A percentile compares a stretch with the other conserved stretches of the same genome.
These are phyloP conservation scores for Sebastes miniatus DNA, from an alignment of 2,797 vertebrate genomes.

Conservation along the genomic window DNA sequence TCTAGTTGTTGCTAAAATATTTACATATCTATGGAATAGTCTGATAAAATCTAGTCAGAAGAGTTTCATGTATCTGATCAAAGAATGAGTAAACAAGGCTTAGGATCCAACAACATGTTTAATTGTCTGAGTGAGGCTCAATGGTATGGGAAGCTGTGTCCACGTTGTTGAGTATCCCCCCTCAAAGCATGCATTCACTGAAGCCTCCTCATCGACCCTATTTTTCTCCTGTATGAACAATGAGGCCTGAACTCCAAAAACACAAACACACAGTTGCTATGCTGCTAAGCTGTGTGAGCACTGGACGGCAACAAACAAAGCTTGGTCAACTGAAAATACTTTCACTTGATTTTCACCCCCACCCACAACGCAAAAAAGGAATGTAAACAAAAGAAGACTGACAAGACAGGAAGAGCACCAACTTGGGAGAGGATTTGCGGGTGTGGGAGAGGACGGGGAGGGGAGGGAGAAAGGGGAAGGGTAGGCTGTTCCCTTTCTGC, in stretches of 20 bases:
- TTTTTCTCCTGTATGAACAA: slow-evolving; percentile 32
- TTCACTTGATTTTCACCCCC: slow-evolving; percentile 42
- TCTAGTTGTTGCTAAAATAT: neutral
- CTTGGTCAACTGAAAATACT: slow-evolving; percentile 23
- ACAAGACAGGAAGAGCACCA: slow-evolving; percentile 34
- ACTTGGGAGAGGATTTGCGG: slow-evolving; percentile 31
- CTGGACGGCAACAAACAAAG: slow-evolving; percentile 52
- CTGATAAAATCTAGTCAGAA: too few species aligned
- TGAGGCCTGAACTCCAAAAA: slow-evolving; percentile 22
- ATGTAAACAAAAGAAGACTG: slow-evolving; percentile 64
- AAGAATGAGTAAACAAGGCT: too few species aligned
- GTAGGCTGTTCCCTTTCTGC: slow-evolving; percentile 29
- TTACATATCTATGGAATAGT: neutral
- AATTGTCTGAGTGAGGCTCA: neutral
- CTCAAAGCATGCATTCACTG: neutral
- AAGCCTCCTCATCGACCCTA: slow-evolving; percentile 27
- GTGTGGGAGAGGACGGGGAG: slow-evolving; percentile 37
- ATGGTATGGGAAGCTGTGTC: neutral
- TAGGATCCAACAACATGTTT: neutral
- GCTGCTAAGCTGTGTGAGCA: slow-evolving; percentile 34
- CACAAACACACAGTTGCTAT: slow-evolving; percentile 50
- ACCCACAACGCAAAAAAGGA: slow-evolving; percentile 11
- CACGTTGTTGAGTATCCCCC: neutral
- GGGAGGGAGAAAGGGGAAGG: neutral
- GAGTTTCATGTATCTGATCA: neutral